Conservation (phyloP, 1,140 invertebrate genomes). For the Chironomus tepperi region DNA sequence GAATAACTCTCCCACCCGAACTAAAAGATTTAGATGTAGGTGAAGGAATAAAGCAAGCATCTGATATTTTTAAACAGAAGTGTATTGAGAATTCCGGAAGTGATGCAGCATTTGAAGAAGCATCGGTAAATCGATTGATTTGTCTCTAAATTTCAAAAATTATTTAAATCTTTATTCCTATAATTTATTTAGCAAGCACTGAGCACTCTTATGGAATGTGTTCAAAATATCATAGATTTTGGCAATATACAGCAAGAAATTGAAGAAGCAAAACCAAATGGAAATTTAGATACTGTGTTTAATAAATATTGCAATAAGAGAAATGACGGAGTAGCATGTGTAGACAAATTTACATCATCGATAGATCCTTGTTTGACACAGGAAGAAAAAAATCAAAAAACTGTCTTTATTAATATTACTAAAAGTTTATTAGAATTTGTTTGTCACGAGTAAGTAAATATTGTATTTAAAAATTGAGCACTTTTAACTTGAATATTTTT, state of each 20-base stretch:
- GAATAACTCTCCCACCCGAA: background rate
- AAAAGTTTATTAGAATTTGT: conserved; percentile 58
- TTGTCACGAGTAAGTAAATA: conserved; percentile 51
- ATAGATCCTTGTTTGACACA: conserved; percentile 53
- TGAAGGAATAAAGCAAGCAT: background rate
- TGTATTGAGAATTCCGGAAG: background rate
- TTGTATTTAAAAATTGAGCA: too few species aligned
- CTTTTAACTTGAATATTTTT: too few species aligned
- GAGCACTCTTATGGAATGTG: conserved; percentile 34
- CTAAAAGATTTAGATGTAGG: background rate
- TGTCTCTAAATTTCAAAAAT: background rate
- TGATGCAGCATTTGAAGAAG: background rate
- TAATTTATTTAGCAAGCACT: background rate
- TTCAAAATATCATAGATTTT: conserved; percentile 43
- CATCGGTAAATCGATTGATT: background rate
- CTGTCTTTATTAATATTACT: conserved; percentile 53
- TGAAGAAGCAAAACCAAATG: conserved; percentile 47
- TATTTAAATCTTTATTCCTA: background rate
- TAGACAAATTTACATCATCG: conserved; percentile 48
- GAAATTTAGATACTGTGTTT: conserved; percentile 56
- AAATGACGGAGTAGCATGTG: conserved; percentile 48
- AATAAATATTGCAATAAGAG: conserved; percentile 54
- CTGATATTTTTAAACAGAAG: background rate
- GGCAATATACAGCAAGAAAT: conserved; percentile 49
- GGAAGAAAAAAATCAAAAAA: conserved; percentile 48